phyloP scores from a whole-genome alignment of 2,113 vertebrate species.

The Oncorhynchus tshawytscha region DNA sequence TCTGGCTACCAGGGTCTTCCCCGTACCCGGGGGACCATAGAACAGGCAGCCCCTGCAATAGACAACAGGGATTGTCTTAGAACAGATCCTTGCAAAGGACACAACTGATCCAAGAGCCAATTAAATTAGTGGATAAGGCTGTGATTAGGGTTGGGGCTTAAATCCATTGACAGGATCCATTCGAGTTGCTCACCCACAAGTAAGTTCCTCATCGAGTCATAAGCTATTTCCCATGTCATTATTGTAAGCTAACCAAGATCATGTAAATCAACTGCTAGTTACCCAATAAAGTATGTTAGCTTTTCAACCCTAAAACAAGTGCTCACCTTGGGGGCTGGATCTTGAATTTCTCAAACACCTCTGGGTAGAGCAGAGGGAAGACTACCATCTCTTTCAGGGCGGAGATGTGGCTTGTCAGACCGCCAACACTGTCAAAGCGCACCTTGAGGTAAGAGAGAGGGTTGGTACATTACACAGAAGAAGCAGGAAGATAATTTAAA shows the following conservation, averaged over 20 bases:
- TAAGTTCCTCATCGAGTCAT: no score
- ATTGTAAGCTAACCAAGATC: no score
- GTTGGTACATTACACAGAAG: background rate
- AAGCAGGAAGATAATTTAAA: background rate
- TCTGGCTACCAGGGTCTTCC: slow-evolving; percentile 91
- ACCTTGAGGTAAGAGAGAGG: slow-evolving; percentile 70
- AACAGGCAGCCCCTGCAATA: slow-evolving; percentile 88
- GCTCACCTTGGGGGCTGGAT: slow-evolving; percentile 93
- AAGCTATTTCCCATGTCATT: no score
- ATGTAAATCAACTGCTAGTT: no score
- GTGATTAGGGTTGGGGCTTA: no score
- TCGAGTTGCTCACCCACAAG: no score
- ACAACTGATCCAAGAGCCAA: background rate
- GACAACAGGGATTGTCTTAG: background rate
- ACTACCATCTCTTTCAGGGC: slow-evolving; percentile 95
- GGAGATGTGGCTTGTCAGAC: slow-evolving; percentile 85
- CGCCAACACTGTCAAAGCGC: slow-evolving; percentile 86
- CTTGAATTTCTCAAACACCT: slow-evolving; percentile 94
- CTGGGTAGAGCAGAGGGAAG: slow-evolving; percentile 94
- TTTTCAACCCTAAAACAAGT: background rate
- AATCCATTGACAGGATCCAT: no score
- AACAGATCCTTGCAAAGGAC: background rate
- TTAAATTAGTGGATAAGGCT: background rate
- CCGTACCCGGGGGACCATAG: slow-evolving; percentile 93
- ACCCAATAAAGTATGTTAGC: no score